Conservation (phyloP, 2,888 invertebrate species). For the Pyrgus malvae region DNA sequence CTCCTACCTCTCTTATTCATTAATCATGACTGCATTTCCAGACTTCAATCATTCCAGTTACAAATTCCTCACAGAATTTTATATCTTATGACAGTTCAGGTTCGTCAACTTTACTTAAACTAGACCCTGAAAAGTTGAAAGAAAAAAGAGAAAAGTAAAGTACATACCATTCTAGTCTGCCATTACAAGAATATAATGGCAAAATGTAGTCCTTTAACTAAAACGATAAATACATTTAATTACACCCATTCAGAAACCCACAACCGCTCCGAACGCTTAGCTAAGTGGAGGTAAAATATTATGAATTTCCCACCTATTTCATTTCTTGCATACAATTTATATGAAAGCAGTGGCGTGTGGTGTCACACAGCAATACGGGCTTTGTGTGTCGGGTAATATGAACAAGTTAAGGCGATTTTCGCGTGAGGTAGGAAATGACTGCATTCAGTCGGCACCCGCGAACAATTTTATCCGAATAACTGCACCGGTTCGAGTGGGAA, state of each 20-base stretch:
- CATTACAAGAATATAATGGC: background rate
- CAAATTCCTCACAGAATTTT: too few species aligned
- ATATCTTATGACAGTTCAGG: too few species aligned
- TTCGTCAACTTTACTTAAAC: too few species aligned
- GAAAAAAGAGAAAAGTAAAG: too few species aligned
- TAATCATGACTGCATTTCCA: too few species aligned
- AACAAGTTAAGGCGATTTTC: conserved; percentile 10
- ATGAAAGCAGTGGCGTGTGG: background rate
- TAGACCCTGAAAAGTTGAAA: too few species aligned
- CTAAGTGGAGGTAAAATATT: conserved; percentile 9
- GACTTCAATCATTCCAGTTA: too few species aligned
- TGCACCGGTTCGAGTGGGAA: conserved; percentile 23
- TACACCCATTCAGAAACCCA: background rate
- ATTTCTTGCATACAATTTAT: conserved; percentile 16
- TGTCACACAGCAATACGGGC: conserved; percentile 7
- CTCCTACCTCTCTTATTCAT: too few species aligned
- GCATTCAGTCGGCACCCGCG: conserved; percentile 22
- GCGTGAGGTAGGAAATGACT: conserved; percentile 10
- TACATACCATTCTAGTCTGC: too few species aligned
- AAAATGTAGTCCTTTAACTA: background rate
- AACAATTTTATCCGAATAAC: conserved; percentile 30
- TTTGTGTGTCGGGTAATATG: conserved; percentile 1
- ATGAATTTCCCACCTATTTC: conserved; percentile 9
- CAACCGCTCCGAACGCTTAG: background rate
- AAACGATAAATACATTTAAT: conserved; percentile 5